These are phyloP conservation scores for Campopleginae sp. DNA, from an alignment of 2,888 invertebrate species.

Conservation along the genomic window DNA sequence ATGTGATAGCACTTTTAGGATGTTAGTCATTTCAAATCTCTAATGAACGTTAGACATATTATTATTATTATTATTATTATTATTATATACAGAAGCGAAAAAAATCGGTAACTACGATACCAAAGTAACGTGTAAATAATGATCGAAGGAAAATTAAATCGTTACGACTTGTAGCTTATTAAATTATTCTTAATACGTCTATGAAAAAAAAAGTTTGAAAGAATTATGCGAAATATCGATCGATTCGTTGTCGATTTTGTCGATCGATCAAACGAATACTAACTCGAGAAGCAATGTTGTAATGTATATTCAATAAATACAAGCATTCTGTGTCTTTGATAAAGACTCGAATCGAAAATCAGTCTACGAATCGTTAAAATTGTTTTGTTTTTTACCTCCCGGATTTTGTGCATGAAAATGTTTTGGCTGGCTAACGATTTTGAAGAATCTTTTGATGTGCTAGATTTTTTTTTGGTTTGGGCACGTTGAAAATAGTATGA, in stretches of 20 bases:
- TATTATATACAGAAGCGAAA: slow-evolving; percentile 73
- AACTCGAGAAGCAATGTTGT: slow-evolving; percentile 73
- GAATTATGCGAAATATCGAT: slow-evolving; percentile 74
- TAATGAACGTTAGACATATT: slow-evolving; percentile 73
- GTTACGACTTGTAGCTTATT: slow-evolving; percentile 74
- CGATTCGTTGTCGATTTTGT: slow-evolving; percentile 69
- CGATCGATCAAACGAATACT: slow-evolving; percentile 60
- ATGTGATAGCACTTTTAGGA: slow-evolving; percentile 82
- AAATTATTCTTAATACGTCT: slow-evolving; percentile 78
- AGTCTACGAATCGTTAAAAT: background rate
- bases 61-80: slow-evolving; percentile 45
- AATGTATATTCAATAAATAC: slow-evolving; percentile 78
- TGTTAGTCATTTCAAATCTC: slow-evolving; percentile 78
- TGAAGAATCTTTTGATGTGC: background rate
- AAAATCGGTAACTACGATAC: slow-evolving; percentile 76
- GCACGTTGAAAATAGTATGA: background rate
- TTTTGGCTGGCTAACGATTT: too few relatives aligned
- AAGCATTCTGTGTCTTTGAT: slow-evolving; percentile 77
- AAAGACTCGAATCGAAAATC: slow-evolving; percentile 53
- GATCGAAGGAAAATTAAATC: slow-evolving; percentile 77
- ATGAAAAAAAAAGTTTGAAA: slow-evolving; percentile 58
- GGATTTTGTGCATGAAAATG: background rate
- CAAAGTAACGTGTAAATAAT: slow-evolving; percentile 73
- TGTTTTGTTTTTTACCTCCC: background rate
- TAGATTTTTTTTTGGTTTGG: background rate